Evolutionary conservation across 2,888 invertebrate genomes (phyloP), one percentile per base, ranked within the genome.

Genomic region (Willowsia nigromaculata): DNA sequence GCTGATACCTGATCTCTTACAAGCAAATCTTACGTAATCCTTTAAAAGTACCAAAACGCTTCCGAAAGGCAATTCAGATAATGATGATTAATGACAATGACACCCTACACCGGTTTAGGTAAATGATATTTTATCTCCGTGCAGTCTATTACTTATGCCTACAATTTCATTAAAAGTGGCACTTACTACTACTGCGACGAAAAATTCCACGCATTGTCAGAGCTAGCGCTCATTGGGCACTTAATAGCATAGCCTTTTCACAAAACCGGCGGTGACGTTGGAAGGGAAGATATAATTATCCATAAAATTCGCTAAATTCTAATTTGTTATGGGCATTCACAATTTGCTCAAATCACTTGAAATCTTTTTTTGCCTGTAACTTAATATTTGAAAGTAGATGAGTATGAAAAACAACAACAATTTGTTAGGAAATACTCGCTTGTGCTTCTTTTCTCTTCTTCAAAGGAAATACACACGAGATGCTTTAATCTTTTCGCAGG

Each of bases 11-110:
- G 7, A 59, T 50, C 15, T 25, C 9, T n/a, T 18, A 71, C 43
- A 25, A 13, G 40, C 43, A 71, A 25, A 50, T 9, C 33, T 78
- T 78, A n/a, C 74, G 74, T 47, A 74, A 74, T 47, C 74, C 1
- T 47, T 27, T 47, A 25, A 47, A 74, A 74, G 47, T 25, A 47
- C 76, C 76, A 15, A 74, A 43, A 13, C 33, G 18, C 76, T 78
- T 78, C 76, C 76, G 76, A 78, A 50, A 27, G 76, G 53, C 9
- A 78, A 78, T 30, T 78, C 13, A 53, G 30, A 13, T 76, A 76
- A 76, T 78, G 76, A 78, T 30, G 76, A 78, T 78, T 78, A 53
- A 78, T 78, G 50, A 78, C 47, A 74, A 74, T 74, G 74, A 74
- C 74, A 74, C 74, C 25, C 3, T 50, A 50, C 15, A 43, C 22